Evolutionary conservation across 2,113 vertebrate genomes (phyloP).

Genomic region (Ornithorhynchus anatinus): DNA sequence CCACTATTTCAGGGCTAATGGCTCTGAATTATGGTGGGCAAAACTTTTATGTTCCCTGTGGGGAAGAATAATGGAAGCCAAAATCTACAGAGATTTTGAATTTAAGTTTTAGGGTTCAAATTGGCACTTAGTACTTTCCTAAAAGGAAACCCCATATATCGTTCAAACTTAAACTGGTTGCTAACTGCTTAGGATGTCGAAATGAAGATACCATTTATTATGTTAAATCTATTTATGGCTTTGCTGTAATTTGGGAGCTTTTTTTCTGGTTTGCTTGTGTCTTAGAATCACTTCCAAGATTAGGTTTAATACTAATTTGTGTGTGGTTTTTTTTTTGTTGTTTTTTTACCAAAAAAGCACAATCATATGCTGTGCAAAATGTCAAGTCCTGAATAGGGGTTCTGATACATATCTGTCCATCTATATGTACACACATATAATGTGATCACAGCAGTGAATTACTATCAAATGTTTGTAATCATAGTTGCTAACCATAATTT

Average conservation of each 20-base stretch:
- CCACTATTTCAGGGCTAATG: conserved; percentile 45
- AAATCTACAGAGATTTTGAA: neutral
- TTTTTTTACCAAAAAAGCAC: neutral
- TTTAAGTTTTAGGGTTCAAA: conserved; percentile 1
- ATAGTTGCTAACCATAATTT: no score
- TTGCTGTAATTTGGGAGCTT: no score
- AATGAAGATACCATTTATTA: neutral
- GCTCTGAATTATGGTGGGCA: conserved; percentile 55
- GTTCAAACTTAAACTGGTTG: conserved; percentile 38
- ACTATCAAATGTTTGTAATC: no score
- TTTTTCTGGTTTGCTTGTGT: neutral
- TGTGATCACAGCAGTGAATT: no score
- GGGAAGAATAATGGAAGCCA: conserved; percentile 29
- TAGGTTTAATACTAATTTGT: no score
- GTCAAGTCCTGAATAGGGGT: no score
- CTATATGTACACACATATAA: no score
- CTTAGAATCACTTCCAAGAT: no score
- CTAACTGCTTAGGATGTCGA: neutral
- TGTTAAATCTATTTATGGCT: neutral
- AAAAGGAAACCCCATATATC: no score
- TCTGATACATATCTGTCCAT: no score
- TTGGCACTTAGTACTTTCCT: no score
- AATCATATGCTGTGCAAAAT: neutral
- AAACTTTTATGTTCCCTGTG: conserved; percentile 34
- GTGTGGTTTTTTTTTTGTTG: no score